These are phyloP conservation scores for Macaca fascicularis DNA, from an alignment of 2,113 vertebrate genomes.

Conservation along the genomic window T2T-MFA8v1.1 NC_088395.1:50134001-50134500, in stretches of 20 bases:
- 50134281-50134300: background rate
- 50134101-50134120: background rate
- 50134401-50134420: background rate
- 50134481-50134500: background rate
- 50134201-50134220: background rate
- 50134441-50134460: background rate
- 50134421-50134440: background rate
- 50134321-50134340: background rate
- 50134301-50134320: background rate
- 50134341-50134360: background rate
- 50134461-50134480: background rate
- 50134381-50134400: background rate
- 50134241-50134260: background rate
- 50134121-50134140: background rate
- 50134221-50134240: background rate
- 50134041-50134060: background rate
- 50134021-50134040: background rate
- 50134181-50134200: background rate
- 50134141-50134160: background rate
- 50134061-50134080: no score
- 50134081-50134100: no score
- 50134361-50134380: background rate
- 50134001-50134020: background rate
- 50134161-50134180: background rate
- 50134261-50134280: background rate